Conservation (phyloP, 92 coral and sea anemone genomes). For the Porites divaricata region DNA sequence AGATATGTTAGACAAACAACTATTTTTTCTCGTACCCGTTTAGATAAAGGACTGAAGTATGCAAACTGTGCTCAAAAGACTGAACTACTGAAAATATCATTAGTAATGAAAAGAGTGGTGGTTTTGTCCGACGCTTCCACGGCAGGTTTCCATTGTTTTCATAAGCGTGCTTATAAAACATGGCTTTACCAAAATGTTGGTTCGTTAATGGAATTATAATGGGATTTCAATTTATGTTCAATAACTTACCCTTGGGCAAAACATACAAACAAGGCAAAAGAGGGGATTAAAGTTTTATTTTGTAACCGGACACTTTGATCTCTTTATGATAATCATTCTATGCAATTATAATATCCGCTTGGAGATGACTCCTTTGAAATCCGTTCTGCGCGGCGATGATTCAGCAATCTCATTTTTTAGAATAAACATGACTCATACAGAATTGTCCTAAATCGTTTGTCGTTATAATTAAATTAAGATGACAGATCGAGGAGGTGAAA, state of each 20-base stretch:
- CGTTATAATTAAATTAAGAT: background rate
- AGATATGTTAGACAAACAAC: background rate
- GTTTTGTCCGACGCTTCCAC: background rate
- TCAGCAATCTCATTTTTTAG: background rate
- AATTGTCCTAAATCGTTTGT: background rate
- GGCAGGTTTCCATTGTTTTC: background rate
- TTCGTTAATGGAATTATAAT: background rate
- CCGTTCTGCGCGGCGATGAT: background rate
- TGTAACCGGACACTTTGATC: constrained; percentile 11
- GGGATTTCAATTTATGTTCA: constrained; percentile 5
- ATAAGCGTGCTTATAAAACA: background rate
- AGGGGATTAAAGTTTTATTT: background rate
- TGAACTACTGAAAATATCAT: background rate
- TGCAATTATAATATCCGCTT: background rate
- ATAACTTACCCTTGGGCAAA: constrained; percentile 11
- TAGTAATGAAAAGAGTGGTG: background rate
- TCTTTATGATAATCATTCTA: background rate
- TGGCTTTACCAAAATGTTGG: background rate
- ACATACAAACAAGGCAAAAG: background rate
- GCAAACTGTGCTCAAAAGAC: background rate
- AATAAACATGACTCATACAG: background rate
- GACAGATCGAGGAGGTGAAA: background rate
- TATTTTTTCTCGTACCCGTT: background rate
- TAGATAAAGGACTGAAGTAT: background rate
- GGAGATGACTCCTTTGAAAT: background rate